A percentile compares a stretch with the other conserved stretches of the same genome.
phyloP scores from a whole-genome alignment of 2,888 invertebrate species.

The Papilio gigon region DNA sequence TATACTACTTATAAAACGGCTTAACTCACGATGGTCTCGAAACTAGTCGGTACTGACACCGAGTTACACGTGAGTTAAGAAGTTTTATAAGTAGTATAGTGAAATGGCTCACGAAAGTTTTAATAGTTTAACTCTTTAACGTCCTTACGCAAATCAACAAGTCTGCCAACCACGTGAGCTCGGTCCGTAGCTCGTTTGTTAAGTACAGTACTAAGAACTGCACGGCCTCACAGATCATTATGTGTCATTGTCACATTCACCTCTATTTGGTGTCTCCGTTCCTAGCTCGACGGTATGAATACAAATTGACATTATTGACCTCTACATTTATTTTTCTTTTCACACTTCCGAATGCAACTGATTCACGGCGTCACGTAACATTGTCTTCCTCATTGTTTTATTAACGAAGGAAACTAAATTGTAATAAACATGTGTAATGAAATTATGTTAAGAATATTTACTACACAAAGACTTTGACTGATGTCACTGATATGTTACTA shows the following conservation, averaged over 20 bases:
- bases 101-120: too few species aligned
- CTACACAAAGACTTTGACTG: slow-evolving; percentile 9
- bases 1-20: too few species aligned
- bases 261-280: slow-evolving; percentile 50
- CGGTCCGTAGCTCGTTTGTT: not conserved
- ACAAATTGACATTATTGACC: slow-evolving; percentile 59
- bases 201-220: not conserved
- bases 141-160: too few species aligned
- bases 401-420: slow-evolving; percentile 13
- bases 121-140: too few species aligned
- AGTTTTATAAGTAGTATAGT: too few species aligned
- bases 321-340: slow-evolving; percentile 53
- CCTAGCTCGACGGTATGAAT: slow-evolving; percentile 50
- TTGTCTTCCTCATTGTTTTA: slow-evolving; percentile 31
- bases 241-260: slow-evolving; percentile 55
- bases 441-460: slow-evolving; percentile 28
- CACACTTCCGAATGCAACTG: slow-evolving; percentile 58
- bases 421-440: slow-evolving; percentile 22
- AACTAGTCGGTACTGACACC: too few species aligned
- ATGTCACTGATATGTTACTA: slow-evolving; percentile 19
- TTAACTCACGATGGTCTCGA: too few species aligned
- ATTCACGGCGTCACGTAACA: slow-evolving; percentile 30
- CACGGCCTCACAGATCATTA: slow-evolving; percentile 56
- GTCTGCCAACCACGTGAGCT: too few species aligned
- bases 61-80: too few species aligned